These are phyloP conservation scores for Thymallus thymallus DNA, from an alignment of 2,113 vertebrate genomes.

Conservation along the genomic window DNA sequence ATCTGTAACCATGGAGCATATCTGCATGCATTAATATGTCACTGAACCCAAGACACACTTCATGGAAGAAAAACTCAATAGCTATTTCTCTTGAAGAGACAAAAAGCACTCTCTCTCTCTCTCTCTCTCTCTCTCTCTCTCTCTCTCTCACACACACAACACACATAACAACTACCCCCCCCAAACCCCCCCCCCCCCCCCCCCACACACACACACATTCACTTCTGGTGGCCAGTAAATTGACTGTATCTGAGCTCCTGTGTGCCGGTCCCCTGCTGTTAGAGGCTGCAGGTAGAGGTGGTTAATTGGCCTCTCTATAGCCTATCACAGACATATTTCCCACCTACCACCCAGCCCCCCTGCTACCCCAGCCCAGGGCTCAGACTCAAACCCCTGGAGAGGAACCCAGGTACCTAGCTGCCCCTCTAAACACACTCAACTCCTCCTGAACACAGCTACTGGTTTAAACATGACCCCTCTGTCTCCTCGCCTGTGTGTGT, in stretches of 20 bases:
- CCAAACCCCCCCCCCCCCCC: conserved; percentile 3
- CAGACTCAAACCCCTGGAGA: conserved; percentile 24
- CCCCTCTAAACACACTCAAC: conserved; percentile 42
- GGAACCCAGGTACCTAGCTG: conserved; percentile 35
- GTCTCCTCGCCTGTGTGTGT: not conserved
- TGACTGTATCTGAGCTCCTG: conserved; percentile 34
- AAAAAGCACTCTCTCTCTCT: not conserved
- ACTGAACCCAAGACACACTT: not conserved
- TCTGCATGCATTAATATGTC: not conserved
- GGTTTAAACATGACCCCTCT: conserved; percentile 61
- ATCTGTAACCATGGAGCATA: not conserved
- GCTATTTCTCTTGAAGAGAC: too few relatives aligned
- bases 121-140: conserved; percentile 4
- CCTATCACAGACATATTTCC: conserved; percentile 41
- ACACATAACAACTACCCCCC: conserved; percentile 21
- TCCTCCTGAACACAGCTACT: conserved; percentile 50
- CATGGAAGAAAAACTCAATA: not conserved
- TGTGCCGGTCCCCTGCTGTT: conserved; percentile 45
- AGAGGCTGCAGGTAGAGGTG: conserved; percentile 70
- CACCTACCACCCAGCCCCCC: conserved; percentile 35
- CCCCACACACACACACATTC: not conserved
- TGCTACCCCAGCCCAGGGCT: conserved; percentile 8
- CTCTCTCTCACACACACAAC: conserved; percentile 4
- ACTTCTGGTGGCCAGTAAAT: conserved; percentile 57
- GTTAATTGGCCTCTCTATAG: conserved; percentile 67